phyloP scores from a whole-genome alignment of 2,797 vertebrate genomes.

The Notoglanidium macrostoma region DNA sequence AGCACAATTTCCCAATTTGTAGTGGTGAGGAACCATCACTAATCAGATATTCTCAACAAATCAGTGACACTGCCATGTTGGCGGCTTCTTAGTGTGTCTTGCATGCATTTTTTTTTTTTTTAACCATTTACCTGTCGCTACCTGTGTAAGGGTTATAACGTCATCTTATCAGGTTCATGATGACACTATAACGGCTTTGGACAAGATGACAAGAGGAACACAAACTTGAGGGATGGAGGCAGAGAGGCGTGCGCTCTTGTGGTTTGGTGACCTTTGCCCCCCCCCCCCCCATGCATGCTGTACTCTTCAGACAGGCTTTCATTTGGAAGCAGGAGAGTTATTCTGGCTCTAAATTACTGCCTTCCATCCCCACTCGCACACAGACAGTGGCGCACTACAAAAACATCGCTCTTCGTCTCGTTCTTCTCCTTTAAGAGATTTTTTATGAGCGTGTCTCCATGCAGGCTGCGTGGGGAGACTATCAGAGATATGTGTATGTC shows the following conservation, averaged over 20 bases:
- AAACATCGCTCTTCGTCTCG: conserved; percentile 26
- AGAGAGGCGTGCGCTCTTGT: neutral
- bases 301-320: conserved; percentile 36
- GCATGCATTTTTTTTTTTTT: neutral
- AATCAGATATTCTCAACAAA: neutral
- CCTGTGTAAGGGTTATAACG: neutral
- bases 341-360: conserved; percentile 44
- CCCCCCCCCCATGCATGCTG: conserved; percentile 24
- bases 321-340: conserved; percentile 48
- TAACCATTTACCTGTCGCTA: neutral
- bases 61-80: neutral
- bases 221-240: neutral
- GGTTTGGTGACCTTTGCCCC: conserved; percentile 50
- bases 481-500: conserved; percentile 27
- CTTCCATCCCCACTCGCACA: conserved; percentile 16
- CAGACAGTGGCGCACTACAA: conserved; percentile 19
- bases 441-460: conserved; percentile 20
- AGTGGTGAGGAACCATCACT: neutral
- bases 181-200: neutral
- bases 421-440: conserved; percentile 22
- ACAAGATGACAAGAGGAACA: neutral
- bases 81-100: neutral
- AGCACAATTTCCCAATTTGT: neutral
- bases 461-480: conserved; percentile 26
- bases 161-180: neutral